Evolutionary conservation across 1,140 invertebrate genomes (phyloP).

Genomic region (Cyrtorhinus lividipennis): DNA sequence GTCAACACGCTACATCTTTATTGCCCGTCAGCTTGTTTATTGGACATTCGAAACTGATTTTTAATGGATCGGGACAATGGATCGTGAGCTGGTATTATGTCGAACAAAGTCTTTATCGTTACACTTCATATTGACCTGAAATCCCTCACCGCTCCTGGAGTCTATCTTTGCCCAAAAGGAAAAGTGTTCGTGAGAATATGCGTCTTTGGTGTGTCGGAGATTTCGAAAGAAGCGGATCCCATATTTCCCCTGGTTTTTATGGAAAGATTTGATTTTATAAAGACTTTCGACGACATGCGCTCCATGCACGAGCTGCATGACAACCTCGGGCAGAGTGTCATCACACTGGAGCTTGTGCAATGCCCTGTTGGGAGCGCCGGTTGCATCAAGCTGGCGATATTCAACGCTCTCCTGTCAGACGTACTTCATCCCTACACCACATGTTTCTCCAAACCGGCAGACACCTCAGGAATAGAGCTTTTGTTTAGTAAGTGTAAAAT

Average conservation of each 20-base stretch:
- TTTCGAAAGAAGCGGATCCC: constrained; percentile 41
- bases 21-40: too few relatives aligned
- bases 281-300: constrained; percentile 29
- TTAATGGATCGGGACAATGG: too few relatives aligned
- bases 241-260: constrained; percentile 46
- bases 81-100: neutral
- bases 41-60: too few relatives aligned
- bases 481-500: neutral
- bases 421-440: constrained; percentile 41
- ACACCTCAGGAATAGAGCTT: neutral
- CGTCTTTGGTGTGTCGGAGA: constrained; percentile 40
- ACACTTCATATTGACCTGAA: neutral
- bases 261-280: constrained; percentile 47
- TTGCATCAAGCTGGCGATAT: constrained; percentile 40
- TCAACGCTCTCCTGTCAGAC: constrained; percentile 43
- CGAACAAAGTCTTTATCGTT: neutral
- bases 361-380: constrained; percentile 34
- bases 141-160: constrained; percentile 51
- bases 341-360: constrained; percentile 47
- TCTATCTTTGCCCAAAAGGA: constrained; percentile 56
- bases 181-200: constrained; percentile 44
- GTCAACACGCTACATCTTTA: too few relatives aligned
- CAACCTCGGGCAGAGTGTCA: constrained; percentile 35
- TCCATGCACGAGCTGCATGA: constrained; percentile 23
- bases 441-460: constrained; percentile 14